Conservation (phyloP, 2,113 vertebrate genomes). For the Balaeniceps rex region DNA sequence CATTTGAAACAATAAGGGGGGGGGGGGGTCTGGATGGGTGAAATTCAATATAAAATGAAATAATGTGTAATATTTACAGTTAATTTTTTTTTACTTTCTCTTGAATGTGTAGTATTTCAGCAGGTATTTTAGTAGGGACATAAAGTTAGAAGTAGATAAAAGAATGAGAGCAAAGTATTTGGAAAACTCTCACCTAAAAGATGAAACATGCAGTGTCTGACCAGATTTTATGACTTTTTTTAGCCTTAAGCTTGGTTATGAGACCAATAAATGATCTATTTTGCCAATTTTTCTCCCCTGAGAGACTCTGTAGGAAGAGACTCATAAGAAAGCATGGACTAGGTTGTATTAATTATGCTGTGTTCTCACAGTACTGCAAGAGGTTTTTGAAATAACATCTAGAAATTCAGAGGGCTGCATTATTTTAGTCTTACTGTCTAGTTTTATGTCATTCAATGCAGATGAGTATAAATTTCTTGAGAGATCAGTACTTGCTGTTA, state of each 20-base stretch:
- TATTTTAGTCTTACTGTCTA: not conserved
- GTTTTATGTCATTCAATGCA: not conserved
- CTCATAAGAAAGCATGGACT: not conserved
- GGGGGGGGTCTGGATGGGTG: not conserved
- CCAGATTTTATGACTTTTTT: not conserved
- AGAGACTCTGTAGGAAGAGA: not conserved
- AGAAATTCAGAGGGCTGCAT: not conserved
- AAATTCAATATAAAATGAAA: not conserved
- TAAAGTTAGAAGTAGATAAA: not conserved
- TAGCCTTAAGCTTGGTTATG: not conserved
- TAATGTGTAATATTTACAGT: not conserved
- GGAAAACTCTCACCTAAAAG: not conserved
- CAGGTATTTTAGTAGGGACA: not conserved
- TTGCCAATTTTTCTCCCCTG: not conserved
- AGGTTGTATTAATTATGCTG: not conserved
- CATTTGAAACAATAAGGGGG: not conserved
- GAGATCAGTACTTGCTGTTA: not conserved
- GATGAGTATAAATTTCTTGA: not conserved
- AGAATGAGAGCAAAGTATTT: not conserved
- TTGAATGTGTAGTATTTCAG: not conserved
- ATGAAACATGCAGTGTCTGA: not conserved
- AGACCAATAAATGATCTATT: not conserved
- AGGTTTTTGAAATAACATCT: not conserved
- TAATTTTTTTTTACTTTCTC: not conserved
- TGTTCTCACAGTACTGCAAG: not conserved